Conservation (phyloP, 2,113 vertebrate species). For the Hemiprocne comata region DNA sequence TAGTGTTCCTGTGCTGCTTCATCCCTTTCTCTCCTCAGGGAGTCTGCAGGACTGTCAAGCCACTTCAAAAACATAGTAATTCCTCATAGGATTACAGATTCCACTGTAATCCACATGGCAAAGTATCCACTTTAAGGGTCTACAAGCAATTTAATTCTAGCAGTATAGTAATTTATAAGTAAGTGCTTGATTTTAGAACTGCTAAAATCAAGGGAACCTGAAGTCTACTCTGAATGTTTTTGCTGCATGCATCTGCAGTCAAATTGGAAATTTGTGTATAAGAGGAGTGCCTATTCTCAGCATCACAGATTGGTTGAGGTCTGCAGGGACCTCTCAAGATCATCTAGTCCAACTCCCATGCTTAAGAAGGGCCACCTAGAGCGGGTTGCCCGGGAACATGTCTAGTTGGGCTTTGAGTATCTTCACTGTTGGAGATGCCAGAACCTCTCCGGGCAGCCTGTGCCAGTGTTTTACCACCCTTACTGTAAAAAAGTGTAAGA, state of each 20-base stretch:
- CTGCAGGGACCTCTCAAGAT: not conserved
- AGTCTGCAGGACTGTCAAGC: not conserved
- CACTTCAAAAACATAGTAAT: not conserved
- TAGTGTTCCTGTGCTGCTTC: not conserved
- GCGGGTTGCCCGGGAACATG: not conserved
- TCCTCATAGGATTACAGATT: not conserved
- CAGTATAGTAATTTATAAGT: not conserved
- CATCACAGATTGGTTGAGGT: not conserved
- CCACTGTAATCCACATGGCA: not conserved
- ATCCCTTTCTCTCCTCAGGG: not conserved
- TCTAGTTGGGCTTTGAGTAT: not conserved
- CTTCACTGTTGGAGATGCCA: not conserved
- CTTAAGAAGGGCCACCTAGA: not conserved
- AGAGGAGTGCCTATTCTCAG: not conserved
- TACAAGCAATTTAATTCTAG: not conserved
- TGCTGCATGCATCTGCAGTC: not conserved
- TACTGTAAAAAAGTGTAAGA: not conserved
- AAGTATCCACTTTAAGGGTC: not conserved
- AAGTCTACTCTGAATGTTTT: not conserved
- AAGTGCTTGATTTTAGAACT: not conserved
- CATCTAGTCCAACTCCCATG: not conserved
- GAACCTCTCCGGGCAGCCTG: not conserved
- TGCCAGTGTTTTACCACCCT: not conserved
- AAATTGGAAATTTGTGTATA: not conserved
- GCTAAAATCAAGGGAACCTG: not conserved